Conservation (phyloP, 2,888 invertebrate genomes). For the Parelbella ahira region DNA sequence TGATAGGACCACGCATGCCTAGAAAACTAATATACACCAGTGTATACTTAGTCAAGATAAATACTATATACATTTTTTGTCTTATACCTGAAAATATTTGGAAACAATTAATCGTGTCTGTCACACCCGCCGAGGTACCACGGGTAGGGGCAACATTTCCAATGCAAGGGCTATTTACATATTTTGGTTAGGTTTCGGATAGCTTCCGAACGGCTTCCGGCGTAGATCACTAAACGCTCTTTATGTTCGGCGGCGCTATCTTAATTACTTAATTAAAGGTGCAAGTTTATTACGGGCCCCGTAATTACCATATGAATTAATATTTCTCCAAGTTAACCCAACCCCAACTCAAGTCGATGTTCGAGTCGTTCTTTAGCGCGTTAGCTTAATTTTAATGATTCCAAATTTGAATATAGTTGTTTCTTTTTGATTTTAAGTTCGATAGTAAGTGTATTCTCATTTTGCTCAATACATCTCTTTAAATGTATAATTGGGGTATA, state of each 20-base stretch:
- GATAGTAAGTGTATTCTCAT: no score
- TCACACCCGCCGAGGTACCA: neutral
- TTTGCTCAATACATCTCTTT: no score
- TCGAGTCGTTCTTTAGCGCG: conserved; percentile 8
- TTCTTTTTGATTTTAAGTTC: no score
- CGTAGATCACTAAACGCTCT: conserved; percentile 65
- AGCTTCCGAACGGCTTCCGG: conserved; percentile 71
- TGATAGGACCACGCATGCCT: no score
- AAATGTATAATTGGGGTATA: no score
- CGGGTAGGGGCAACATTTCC: conserved; percentile 40
- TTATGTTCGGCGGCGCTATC: conserved; percentile 59
- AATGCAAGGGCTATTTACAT: conserved; percentile 56
- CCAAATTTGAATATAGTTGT: no score
- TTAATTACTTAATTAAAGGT: conserved; percentile 72
- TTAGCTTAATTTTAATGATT: conserved; percentile 3
- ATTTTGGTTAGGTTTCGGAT: conserved; percentile 51
- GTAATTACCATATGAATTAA: conserved; percentile 33
- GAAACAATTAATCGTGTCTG: neutral
- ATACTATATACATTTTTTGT: neutral
- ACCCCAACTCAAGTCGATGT: no score
- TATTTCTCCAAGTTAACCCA: no score
- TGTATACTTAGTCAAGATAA: no score
- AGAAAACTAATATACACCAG: no score
- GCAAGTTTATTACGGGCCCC: conserved; percentile 31
- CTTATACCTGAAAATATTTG: neutral